phyloP scores from a whole-genome alignment of 2,797 vertebrate genomes.

The Lycodopsis pacificus region DNA sequence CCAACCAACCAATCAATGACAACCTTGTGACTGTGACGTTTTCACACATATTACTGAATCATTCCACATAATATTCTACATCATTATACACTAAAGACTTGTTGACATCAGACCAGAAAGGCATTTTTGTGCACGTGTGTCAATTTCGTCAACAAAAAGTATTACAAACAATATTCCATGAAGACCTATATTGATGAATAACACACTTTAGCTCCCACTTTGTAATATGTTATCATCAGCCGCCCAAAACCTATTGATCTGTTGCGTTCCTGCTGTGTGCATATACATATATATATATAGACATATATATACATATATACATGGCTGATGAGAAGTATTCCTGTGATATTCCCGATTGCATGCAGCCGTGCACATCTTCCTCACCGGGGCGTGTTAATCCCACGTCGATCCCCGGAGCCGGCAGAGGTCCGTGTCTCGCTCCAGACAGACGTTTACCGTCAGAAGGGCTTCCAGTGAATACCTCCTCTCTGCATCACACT shows the following conservation, averaged over 20 bases:
- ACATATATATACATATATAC: too few relatives aligned
- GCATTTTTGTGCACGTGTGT: background rate
- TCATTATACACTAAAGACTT: background rate
- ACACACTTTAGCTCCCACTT: too few relatives aligned
- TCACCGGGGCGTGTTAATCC: too few relatives aligned
- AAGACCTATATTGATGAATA: too few relatives aligned
- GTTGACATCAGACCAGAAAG: background rate
- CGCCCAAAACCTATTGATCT: background rate
- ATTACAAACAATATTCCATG: too few relatives aligned
- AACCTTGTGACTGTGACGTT: background rate
- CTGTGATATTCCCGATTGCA: too few relatives aligned
- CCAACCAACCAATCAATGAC: background rate
- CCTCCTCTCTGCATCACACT: conserved; percentile 1
- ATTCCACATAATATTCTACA: background rate
- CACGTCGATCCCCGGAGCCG: background rate
- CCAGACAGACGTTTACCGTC: background rate
- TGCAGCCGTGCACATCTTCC: too few relatives aligned
- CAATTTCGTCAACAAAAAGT: background rate
- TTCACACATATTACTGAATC: background rate
- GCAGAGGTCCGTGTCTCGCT: conserved; percentile 13
- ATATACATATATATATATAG: too few relatives aligned
- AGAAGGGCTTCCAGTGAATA: background rate
- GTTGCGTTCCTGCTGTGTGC: background rate
- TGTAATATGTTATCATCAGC: too few relatives aligned
- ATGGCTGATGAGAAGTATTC: background rate